A percentile compares a stretch with the other conserved stretches of the same genome.
Conservation (phyloP, 2,888 invertebrate species). For the Apodemia duryi region DNA sequence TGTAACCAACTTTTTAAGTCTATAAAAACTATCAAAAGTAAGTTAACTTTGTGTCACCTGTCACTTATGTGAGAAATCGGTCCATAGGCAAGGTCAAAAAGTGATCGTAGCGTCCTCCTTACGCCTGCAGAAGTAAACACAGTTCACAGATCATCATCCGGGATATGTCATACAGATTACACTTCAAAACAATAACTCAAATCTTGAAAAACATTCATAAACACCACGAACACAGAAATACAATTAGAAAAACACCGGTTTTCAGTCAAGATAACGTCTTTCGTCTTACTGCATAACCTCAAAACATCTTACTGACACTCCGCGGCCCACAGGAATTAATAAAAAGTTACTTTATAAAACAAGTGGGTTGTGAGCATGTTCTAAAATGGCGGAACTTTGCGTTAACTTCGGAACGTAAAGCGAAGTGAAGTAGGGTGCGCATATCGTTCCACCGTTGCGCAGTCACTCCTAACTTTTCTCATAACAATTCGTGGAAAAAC, state of each 20-base stretch:
- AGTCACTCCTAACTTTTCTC: slow-evolving; percentile 69
- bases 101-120: slow-evolving; percentile 54
- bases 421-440: slow-evolving; percentile 77
- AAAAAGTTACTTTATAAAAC: slow-evolving; percentile 81
- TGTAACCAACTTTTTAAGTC: slow-evolving; percentile 60
- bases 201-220: slow-evolving; percentile 59
- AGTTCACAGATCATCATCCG: slow-evolving; percentile 66
- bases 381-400: slow-evolving; percentile 81
- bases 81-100: slow-evolving; percentile 56
- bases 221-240: slow-evolving; percentile 42
- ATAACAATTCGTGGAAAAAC: slow-evolving; percentile 57
- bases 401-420: slow-evolving; percentile 79
- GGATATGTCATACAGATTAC: slow-evolving; percentile 63
- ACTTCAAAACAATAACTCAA: slow-evolving; percentile 73
- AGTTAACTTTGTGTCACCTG: slow-evolving; percentile 60
- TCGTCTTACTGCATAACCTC: slow-evolving; percentile 72
- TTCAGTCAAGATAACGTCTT: slow-evolving; percentile 60
- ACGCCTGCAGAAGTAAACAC: slow-evolving; percentile 72
- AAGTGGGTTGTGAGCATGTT: slow-evolving; percentile 81
- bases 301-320: slow-evolving; percentile 79
- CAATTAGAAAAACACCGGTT: slow-evolving; percentile 48
- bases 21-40: slow-evolving; percentile 55
- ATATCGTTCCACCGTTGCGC: slow-evolving; percentile 57
- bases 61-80: slow-evolving; percentile 42
- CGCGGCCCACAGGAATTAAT: slow-evolving; percentile 80